Evolutionary conservation across 2,797 vertebrate genomes (phyloP).

Genomic region (Cercopithecus neglectus): DNA sequence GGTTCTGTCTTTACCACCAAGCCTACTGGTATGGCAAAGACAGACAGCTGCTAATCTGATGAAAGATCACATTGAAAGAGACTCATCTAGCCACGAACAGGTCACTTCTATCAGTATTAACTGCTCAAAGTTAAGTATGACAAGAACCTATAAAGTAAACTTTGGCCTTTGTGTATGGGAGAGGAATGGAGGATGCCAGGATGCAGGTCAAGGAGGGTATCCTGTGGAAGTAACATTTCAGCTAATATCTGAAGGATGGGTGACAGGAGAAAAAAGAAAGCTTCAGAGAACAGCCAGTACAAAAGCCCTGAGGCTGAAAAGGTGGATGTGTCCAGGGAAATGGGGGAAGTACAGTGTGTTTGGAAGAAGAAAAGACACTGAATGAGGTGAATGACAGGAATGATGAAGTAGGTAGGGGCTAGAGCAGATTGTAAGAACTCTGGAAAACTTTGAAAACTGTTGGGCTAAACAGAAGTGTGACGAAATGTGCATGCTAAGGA

Average conservation of each 20-base stretch:
- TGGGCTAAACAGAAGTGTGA: too few relatives aligned
- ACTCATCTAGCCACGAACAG: background rate
- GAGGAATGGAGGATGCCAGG: background rate
- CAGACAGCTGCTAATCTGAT: background rate
- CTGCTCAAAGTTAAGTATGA: background rate
- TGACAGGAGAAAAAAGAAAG: background rate
- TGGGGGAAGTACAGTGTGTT: background rate
- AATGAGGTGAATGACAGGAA: background rate
- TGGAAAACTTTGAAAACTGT: too few relatives aligned
- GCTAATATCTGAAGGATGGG: background rate
- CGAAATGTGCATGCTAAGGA: background rate
- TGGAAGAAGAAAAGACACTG: background rate
- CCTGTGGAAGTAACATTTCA: background rate
- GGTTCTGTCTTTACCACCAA: background rate
- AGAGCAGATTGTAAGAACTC: too few relatives aligned
- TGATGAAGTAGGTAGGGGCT: too few relatives aligned
- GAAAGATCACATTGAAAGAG: background rate
- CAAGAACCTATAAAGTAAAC: too few relatives aligned
- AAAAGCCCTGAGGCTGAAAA: background rate
- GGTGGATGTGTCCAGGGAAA: background rate
- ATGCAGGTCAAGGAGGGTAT: background rate
- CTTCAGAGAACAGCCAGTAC: background rate
- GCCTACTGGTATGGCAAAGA: background rate
- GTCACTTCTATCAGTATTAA: background rate
- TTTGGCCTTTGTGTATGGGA: background rate